A percentile compares a stretch with the other conserved stretches of the same genome.
Evolutionary conservation across 2,113 vertebrate genomes (phyloP).

Genomic region (Axis porcinus): DNA sequence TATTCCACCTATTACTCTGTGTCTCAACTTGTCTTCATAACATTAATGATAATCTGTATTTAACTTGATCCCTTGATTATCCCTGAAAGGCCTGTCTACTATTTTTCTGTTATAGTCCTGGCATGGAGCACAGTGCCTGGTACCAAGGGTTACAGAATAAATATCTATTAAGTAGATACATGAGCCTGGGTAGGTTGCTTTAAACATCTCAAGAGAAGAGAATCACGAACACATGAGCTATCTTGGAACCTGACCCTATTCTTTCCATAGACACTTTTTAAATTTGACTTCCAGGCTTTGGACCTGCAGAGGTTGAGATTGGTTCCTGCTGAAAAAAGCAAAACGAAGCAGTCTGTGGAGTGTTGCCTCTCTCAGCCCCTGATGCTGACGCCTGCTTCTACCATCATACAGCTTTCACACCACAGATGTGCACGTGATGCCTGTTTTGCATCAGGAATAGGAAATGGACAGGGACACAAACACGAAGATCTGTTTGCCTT

Average conservation of each 20-base stretch:
- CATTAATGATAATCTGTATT: background rate
- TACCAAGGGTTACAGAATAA: background rate
- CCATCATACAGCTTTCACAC: no score
- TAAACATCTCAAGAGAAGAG: background rate
- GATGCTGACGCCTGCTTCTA: background rate
- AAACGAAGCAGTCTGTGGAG: background rate
- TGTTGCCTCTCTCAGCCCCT: background rate
- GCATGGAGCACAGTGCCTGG: background rate
- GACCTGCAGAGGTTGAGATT: background rate
- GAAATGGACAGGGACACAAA: background rate
- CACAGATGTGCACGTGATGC: accelerated
- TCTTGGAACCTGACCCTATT: background rate
- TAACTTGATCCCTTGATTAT: background rate
- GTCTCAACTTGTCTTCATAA: background rate
- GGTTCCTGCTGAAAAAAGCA: background rate
- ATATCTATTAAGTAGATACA: background rate
- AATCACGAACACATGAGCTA: background rate
- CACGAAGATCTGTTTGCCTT: background rate
- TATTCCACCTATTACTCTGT: background rate
- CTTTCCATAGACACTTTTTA: background rate
- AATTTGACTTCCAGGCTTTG: background rate
- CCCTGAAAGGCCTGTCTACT: background rate
- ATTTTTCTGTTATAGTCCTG: background rate
- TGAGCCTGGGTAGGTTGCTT: background rate
- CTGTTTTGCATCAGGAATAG: background rate